A percentile compares a stretch with the other conserved stretches of the same genome.
Conservation (phyloP, 2,888 invertebrate genomes). For the Agrilus biguttatus region DNA sequence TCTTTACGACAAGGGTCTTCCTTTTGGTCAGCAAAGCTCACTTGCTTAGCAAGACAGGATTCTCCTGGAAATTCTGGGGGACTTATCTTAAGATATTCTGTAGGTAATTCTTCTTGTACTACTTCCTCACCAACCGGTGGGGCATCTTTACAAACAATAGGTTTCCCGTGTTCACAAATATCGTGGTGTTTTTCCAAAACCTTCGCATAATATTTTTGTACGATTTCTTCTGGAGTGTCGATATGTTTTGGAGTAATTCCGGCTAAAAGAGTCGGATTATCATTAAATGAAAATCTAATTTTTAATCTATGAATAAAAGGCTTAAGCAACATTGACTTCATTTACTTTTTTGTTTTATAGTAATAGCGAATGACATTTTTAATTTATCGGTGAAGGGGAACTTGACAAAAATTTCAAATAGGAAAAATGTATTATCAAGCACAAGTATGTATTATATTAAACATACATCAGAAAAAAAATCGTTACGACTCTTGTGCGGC, state of each 20-base stretch:
- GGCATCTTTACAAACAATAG: slow-evolving; percentile 18
- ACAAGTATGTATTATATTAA: too few relatives aligned
- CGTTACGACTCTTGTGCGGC: too few relatives aligned
- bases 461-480: too few relatives aligned
- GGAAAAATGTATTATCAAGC: too few relatives aligned
- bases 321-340: too few relatives aligned
- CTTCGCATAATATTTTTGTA: slow-evolving; percentile 25
- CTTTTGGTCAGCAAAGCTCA: slow-evolving; percentile 19
- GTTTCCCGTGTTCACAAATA: slow-evolving; percentile 18
- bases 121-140: slow-evolving; percentile 6
- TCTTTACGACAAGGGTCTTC: slow-evolving; percentile 20
- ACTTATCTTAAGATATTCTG: slow-evolving; percentile 21
- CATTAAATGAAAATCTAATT: too few relatives aligned
- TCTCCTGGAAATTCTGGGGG: slow-evolving; percentile 20
- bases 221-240: slow-evolving; percentile 27
- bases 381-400: too few relatives aligned
- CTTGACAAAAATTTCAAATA: too few relatives aligned
- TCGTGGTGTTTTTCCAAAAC: slow-evolving; percentile 23
- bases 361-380: too few relatives aligned
- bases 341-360: too few relatives aligned
- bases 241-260: slow-evolving; percentile 23
- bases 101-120: slow-evolving; percentile 5
- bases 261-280: slow-evolving; percentile 2
- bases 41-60: slow-evolving; percentile 21
- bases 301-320: too few relatives aligned